These are phyloP conservation scores for Probosciger aterrimus DNA, from an alignment of 2,113 vertebrate species.

Conservation along the genomic window DNA sequence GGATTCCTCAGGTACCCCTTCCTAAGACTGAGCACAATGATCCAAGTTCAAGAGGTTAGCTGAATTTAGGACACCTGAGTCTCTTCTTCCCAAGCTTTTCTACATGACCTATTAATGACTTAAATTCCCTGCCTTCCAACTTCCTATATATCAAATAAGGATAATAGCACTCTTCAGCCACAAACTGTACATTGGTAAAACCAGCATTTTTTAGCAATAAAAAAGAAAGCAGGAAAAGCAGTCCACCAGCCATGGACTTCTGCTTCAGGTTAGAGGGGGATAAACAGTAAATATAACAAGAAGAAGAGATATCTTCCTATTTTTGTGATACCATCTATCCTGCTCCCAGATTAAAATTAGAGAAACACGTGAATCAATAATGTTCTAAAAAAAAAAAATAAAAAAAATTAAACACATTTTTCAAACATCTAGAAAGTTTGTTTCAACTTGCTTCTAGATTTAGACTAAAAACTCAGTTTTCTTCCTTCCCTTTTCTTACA, in stretches of 20 bases:
- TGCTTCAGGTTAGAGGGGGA: background rate
- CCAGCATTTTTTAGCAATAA: background rate
- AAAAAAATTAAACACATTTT: background rate
- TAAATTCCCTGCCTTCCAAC: background rate
- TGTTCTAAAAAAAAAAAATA: background rate
- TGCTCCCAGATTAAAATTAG: background rate
- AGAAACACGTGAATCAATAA: background rate
- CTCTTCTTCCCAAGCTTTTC: background rate
- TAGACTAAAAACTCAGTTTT: background rate
- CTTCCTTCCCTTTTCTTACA: background rate
- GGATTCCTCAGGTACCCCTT: background rate
- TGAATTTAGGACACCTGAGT: background rate
- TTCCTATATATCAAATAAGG: background rate
- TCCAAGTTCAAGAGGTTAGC: background rate
- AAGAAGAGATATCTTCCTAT: background rate
- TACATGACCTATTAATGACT: background rate
- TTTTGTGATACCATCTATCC: background rate
- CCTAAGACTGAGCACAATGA: background rate
- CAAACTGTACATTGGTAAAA: background rate
- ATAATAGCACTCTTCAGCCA: background rate
- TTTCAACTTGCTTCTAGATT: background rate
- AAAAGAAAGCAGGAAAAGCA: background rate
- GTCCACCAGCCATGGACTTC: background rate
- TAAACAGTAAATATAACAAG: background rate
- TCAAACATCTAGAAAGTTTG: background rate